Evolutionary conservation across 2,888 invertebrate genomes (phyloP), one percentile per base, ranked within the genome.

Genomic region (Amphipyra berbera): DNA sequence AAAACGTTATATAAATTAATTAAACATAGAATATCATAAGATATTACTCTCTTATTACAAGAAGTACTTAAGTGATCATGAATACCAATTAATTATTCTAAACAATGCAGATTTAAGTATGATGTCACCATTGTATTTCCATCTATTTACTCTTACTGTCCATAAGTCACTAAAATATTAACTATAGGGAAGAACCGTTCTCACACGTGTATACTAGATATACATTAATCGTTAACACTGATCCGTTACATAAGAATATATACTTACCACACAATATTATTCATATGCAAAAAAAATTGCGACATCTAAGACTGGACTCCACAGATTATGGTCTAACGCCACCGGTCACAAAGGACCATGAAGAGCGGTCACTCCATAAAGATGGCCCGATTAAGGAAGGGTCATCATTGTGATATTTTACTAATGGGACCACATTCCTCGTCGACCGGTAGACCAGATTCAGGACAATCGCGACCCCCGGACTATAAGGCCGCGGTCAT

Each of bases 311-410:
- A 68, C 78, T 47, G 55, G 82, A 81, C 83, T 87, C 86, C 81
- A 82, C 76, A 91, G 93, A 93, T 95, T 95, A 94, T 91, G 94
- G 93, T 93, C 90, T 94, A 93, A 92, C 93, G 90, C 91, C 88
- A 85, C 76, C 74, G 62, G 40, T 79, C 78, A 92, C 90, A 92
- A 91, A 85, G 84, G 73, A 58, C 6, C 57, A 89, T 87, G 89
- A 89, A 92, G 88, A 90, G 89, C 83, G 93, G 92, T 88, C 92
- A 94, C 76, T 94, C 87, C 79, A 94, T 94, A 93, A 94, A 94
- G 93, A 94, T 94, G 84, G 82, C 65, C 86, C 88, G 94, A 94
- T 93, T 90, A 90, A 87, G 88, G 84, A 86, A 86, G 90, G 88
- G 84, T 82, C 84, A 82, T 85, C 86, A 90, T 93, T 93, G 92